These are phyloP conservation scores for Typhlomys cinereus DNA, from an alignment of 2,113 vertebrate genomes.

Conservation along the genomic window DNA sequence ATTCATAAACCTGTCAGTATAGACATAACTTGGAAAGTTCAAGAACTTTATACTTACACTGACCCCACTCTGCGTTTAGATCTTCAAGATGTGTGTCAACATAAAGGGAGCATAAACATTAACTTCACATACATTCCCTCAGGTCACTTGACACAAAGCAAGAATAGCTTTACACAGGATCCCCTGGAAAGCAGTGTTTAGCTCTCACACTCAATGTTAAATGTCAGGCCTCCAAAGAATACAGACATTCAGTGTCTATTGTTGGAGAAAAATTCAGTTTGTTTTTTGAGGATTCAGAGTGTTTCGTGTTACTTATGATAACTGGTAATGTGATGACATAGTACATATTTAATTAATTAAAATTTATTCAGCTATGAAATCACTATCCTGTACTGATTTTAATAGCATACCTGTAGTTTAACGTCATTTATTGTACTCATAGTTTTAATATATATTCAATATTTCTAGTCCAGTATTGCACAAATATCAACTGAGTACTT, in stretches of 20 bases:
- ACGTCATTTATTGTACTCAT: no score
- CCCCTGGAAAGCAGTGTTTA: constrained; percentile 20
- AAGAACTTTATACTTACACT: not conserved
- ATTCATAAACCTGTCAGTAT: not conserved
- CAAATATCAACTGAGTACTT: no score
- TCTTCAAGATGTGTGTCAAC: not conserved
- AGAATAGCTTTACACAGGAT: constrained; percentile 1
- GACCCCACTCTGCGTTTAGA: not conserved
- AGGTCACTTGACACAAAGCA: not conserved
- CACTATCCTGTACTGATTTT: not conserved
- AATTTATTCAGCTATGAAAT: not conserved
- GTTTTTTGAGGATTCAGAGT: no score
- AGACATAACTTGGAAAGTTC: not conserved
- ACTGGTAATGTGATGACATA: no score
- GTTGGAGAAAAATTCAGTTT: not conserved
- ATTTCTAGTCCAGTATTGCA: not conserved
- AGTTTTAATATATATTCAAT: not conserved
- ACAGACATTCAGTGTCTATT: not conserved
- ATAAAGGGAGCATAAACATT: constrained; percentile 55
- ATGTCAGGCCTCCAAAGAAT: constrained; percentile 12
- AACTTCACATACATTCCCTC: constrained; percentile 39
- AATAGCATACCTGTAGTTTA: not conserved
- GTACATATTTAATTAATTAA: no score
- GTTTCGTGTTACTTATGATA: no score
- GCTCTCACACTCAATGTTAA: not conserved